Conservation (phyloP, 2,888 invertebrate species). For the Germaria angustata region DNA sequence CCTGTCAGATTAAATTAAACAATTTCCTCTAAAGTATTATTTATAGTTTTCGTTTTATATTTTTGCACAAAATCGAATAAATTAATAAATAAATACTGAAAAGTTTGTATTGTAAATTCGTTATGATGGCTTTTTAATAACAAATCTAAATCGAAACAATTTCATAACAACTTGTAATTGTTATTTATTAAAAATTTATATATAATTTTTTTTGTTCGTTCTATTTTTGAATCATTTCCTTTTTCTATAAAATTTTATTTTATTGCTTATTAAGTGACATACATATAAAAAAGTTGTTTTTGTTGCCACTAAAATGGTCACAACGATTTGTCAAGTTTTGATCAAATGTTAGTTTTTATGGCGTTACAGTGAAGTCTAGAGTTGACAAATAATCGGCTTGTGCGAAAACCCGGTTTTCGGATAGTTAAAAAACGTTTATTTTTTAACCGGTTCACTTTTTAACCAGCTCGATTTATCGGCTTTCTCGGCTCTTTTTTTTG, state of each 20-base stretch:
- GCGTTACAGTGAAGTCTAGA: too few relatives aligned
- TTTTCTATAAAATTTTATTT: neutral
- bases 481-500: too few relatives aligned
- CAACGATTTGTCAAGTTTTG: conserved; percentile 46
- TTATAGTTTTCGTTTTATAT: conserved; percentile 5
- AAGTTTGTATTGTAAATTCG: neutral
- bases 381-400: too few relatives aligned
- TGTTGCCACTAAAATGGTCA: conserved; percentile 30
- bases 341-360: too few relatives aligned
- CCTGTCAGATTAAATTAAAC: conserved; percentile 1
- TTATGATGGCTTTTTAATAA: conserved; percentile 12
- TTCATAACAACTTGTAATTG: conserved; percentile 37
- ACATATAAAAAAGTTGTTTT: neutral
- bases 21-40: conserved; percentile 23
- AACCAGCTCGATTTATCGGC: too few relatives aligned
- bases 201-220: neutral
- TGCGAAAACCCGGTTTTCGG: too few relatives aligned
- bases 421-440: too few relatives aligned
- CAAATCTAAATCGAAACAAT: neutral
- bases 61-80: conserved; percentile 25
- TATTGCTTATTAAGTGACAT: neutral
- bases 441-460: too few relatives aligned
- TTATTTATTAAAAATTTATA: conserved; percentile 13
- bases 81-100: conserved; percentile 2
- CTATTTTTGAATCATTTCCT: conserved; percentile 23